Percentiles rank a stretch among this genome's conserved stretches.
These are phyloP conservation scores for Shargacucullia verbasci DNA, from an alignment of 2,888 invertebrate genomes.

Conservation along the genomic window DNA sequence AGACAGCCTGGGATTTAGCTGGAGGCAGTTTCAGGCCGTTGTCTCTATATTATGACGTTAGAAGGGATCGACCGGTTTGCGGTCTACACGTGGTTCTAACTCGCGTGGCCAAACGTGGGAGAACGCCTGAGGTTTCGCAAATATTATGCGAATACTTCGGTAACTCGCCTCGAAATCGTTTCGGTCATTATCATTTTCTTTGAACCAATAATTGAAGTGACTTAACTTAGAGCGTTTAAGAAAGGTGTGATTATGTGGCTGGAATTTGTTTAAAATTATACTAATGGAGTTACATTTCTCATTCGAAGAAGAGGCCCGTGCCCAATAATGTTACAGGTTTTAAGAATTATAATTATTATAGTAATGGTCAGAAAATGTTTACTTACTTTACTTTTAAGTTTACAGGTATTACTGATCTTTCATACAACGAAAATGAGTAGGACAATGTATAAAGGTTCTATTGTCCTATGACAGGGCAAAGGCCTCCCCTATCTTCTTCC, in stretches of 20 bases:
- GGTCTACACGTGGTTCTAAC: constrained; percentile 64
- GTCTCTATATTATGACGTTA: constrained; percentile 62
- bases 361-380: too few relatives aligned
- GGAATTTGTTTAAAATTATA: constrained; percentile 2
- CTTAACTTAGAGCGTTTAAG: constrained; percentile 6
- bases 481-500: too few relatives aligned
- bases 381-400: too few relatives aligned
- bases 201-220: constrained; percentile 23
- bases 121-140: constrained; percentile 73
- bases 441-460: too few relatives aligned
- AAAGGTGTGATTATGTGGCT: not conserved
- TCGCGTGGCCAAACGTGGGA: constrained; percentile 74
- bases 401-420: too few relatives aligned
- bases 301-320: too few relatives aligned
- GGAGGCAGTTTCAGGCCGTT: constrained; percentile 65
- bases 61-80: constrained; percentile 59
- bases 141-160: constrained; percentile 57
- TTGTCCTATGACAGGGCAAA: too few relatives aligned
- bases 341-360: too few relatives aligned
- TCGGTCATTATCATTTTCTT: constrained; percentile 38
- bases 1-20: constrained; percentile 77
- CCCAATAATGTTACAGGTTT: too few relatives aligned
- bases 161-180: constrained; percentile 40
- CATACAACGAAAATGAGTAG: too few relatives aligned
- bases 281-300: too few relatives aligned